These are phyloP conservation scores for Dicyrtoma fusca DNA, from an alignment of 2,888 invertebrate species.

Conservation along the genomic window DNA sequence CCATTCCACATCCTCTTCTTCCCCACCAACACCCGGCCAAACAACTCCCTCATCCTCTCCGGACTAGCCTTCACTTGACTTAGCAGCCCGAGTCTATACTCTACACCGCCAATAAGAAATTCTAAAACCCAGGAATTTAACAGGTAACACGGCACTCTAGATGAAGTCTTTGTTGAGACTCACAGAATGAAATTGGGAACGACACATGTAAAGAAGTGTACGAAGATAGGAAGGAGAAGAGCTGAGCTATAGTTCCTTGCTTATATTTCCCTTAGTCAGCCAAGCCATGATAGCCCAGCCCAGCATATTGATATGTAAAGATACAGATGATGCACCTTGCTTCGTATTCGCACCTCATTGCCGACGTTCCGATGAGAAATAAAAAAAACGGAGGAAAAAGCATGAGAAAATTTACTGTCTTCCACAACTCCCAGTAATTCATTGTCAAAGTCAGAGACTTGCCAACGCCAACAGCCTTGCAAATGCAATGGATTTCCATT, in stretches of 20 bases:
- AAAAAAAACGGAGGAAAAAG: slow-evolving; percentile 8
- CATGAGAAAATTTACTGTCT: slow-evolving; percentile 18
- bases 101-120: slow-evolving; percentile 37
- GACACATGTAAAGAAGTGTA: too few relatives aligned
- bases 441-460: slow-evolving; percentile 9
- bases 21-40: background rate
- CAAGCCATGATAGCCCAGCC: too few relatives aligned
- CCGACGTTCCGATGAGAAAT: background rate
- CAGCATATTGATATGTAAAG: too few relatives aligned
- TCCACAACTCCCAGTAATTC: slow-evolving; percentile 8
- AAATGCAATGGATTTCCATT: slow-evolving; percentile 3
- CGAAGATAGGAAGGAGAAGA: too few relatives aligned
- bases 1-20: background rate
- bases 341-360: background rate
- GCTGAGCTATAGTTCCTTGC: too few relatives aligned
- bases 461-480: too few relatives aligned
- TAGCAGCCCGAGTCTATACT: background rate
- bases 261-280: too few relatives aligned
- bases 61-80: slow-evolving; percentile 16
- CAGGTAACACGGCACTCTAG: slow-evolving; percentile 23
- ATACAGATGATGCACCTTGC: too few relatives aligned
- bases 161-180: too few relatives aligned
- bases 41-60: background rate
- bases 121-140: slow-evolving; percentile 33
- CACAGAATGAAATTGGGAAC: too few relatives aligned